Base-by-base conservation (phyloP, 2,888 invertebrate species). In the Troides helena region DNA sequence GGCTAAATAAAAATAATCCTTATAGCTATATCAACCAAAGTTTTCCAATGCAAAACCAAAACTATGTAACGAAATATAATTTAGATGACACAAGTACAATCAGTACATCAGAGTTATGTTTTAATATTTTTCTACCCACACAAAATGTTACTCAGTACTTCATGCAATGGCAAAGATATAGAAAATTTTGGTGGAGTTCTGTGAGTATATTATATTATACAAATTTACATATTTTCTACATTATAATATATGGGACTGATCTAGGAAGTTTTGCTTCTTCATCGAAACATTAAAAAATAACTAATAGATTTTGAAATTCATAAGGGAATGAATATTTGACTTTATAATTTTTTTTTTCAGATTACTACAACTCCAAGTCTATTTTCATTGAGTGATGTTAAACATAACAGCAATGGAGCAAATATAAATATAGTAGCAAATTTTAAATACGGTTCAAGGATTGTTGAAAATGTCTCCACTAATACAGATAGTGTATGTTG, bases 131-230 rank as follows among this genome's bases (percentile, higher is more conserved):
- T 75, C 78, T 94, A 30, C 83, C 91, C n/a, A 85, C 90, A 61
- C 82, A 87, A 64, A 89, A 92, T 72, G 86, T 93, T 0, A 93
- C 94, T 78, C 95, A 95, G 75, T 93, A 95, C 80, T 96, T 96
- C 82, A 94, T 96, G 79, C 95, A 95, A 76, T 95, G 96, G 91
- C 97, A 97, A 80, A 93, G 95, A 72, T 95, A 96, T 78, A 93
- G 97, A 69, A 96, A 96, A 82, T 95, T 95, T 76, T 97, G 97
- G 97, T 97, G 97, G 97, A 95, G 97, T 87, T 96, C 95, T 84
- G 94, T 95, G 75, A 90, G 91, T 87, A 73, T 68, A 67, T 50
- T 18, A 50, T 18, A 50, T 39, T 39, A 39, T 10, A 39, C 39
- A 39, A 39, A 39, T 10, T 39, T 39, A 39, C 39, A 39, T 39